Conservation (phyloP, 2,113 vertebrate species). For the Centropristis striata region DNA sequence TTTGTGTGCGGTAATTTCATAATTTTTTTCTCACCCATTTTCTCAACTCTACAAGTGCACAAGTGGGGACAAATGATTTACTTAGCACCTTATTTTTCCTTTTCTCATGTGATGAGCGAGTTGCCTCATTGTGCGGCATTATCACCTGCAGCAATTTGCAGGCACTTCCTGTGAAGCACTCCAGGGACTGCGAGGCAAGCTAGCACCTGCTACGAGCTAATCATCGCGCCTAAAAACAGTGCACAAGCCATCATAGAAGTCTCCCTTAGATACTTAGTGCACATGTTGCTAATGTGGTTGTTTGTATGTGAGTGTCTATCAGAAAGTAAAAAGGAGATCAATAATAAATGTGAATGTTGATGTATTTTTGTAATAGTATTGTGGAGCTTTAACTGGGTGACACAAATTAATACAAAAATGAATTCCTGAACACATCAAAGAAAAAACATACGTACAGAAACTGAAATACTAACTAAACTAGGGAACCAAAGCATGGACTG, state of each 20-base stretch:
- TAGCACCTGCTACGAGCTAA: conserved; percentile 71
- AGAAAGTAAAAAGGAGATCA: neutral
- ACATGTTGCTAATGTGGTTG: conserved; percentile 6
- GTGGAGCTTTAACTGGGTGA: neutral
- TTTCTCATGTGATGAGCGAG: conserved; percentile 30
- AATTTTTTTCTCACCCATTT: conserved; percentile 29
- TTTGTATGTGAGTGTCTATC: neutral
- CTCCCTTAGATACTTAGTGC: conserved; percentile 53
- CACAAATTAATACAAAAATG: neutral
- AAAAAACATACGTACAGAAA: neutral
- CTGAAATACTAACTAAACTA: neutral
- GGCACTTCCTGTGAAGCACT: conserved; percentile 70
- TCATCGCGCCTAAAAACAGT: conserved; percentile 51
- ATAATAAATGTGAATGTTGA: neutral
- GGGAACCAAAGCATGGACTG: neutral
- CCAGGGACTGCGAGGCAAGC: conserved; percentile 41
- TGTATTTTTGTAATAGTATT: neutral
- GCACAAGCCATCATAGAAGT: conserved; percentile 59
- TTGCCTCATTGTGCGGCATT: conserved; percentile 49
- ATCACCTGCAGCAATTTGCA: conserved; percentile 77
- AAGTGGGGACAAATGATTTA: conserved; percentile 62
- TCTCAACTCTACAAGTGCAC: conserved; percentile 32
- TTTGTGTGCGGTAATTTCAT: conserved; percentile 4
- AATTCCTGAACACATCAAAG: neutral
- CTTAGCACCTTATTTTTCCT: conserved; percentile 44